Evolutionary conservation across 2,797 vertebrate species (phyloP), one percentile per base, ranked within the genome.

Genomic region (Sebastes reedi): DNA sequence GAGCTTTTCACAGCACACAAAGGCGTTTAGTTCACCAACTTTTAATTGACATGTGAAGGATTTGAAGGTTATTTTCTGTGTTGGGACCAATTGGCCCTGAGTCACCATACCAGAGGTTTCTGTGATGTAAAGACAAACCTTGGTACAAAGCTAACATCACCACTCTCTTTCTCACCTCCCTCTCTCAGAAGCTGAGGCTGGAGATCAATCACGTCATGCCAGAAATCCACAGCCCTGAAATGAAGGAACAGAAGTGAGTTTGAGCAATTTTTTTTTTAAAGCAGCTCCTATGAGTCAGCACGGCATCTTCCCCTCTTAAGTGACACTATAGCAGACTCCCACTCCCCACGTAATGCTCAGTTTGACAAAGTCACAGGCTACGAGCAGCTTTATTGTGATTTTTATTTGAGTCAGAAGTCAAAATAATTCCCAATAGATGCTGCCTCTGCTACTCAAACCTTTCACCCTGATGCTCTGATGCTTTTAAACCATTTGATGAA

Each of bases 211-310:
- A 61, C 30, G 25, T 82, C 79, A 78, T 39, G 39, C 76, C 88
- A 3, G 85, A 89, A 6, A 82, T 89, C 61, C 86, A 89, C 83
- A 87, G 79, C 29, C 78, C 83, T 36, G 88, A 93, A 11, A 18
- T n/a, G 5, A 92, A 91, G 56, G 87, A 94, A 81, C 91, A 94
- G 75, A 94, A 92, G 96, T 95, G 86, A 95, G 95, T 90, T 72
- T 20, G 42, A 69, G 64, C 13, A n/a, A 7, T 42, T 3, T 36
- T 10, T 10, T 50, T 22, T 30, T 67, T 20, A 56, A 14, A 61
- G 9, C 9, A 36, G 10, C 32, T 82, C 8, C 3, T 39, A 1
- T 81, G 81, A 85, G 62, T 87, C 85, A 88, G 62, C 34, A 0
- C 1, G 20, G 3, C 10, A 29, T 42, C 4, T 65, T 83, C 39